Evolutionary conservation across 1,140 invertebrate genomes (phyloP), one percentile per base, ranked within the genome.

Genomic region (Odontomachus brunneus): DNA sequence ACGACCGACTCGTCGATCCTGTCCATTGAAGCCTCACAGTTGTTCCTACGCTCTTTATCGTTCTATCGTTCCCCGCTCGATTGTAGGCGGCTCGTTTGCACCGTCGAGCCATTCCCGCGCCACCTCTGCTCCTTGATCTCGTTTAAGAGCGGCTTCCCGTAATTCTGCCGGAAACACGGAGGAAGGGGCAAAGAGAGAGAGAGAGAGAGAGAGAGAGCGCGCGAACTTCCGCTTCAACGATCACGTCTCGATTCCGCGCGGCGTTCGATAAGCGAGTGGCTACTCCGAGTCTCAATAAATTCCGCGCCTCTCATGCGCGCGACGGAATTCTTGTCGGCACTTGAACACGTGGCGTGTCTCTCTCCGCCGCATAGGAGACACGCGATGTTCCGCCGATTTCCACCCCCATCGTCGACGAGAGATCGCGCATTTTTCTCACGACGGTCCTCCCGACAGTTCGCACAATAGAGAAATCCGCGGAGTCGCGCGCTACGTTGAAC

Each of bases 121-220:
- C 14, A 57, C 49, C 73, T 24, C 24, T 26, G 51, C n/a, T 84
- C 44, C 65, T 67, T 63, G 76, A 86, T 75, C 12, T 12, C 76
- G 62, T 49, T 87, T 73, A 67, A 86, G 60, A 55, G 62, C 48
- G 73, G 55, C 60, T 83, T 67, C 57, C 84, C 78, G 57, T 71
- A 55, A 69, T 62, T 72, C 65, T 67, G 55, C 14, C 22, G 67
- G 19, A 53, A 74, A 80, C 55, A 51, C 19, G 12, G 38, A 11
- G 38, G 38, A 11, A 33, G 29, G 38, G 38, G 9, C 4, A 7
- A 7, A 4, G 29, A 5, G 29, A 33, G 29, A 5, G 29, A 33
- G 29, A 5, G 29, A 5, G 2, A 78, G 63, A 5, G 19, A 17
- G 24, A n/a, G n/a, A n/a, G n/a, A n/a, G n/a, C n/a, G n/a, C n/a